Evolutionary conservation across 2,797 vertebrate species (phyloP).

Genomic region (Gymnodraco acuticeps): DNA sequence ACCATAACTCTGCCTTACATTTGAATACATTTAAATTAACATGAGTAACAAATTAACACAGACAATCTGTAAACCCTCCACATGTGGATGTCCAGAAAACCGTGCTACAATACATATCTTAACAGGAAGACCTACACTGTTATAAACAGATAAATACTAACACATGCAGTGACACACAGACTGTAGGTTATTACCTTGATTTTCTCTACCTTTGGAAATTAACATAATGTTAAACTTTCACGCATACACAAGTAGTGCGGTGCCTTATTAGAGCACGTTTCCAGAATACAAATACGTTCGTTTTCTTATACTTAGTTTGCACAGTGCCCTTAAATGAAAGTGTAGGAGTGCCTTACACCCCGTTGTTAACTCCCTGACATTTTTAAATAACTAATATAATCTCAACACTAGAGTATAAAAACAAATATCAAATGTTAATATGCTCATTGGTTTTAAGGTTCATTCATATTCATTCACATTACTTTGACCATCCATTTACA

Average conservation of each 20-base stretch:
- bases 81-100: slow-evolving; percentile 31
- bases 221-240: slow-evolving; percentile 62
- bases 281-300: slow-evolving; percentile 56
- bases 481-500: background rate
- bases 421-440: slow-evolving; percentile 32
- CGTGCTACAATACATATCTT: slow-evolving; percentile 32
- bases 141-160: slow-evolving; percentile 52
- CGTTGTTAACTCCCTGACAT: slow-evolving; percentile 38
- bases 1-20: slow-evolving; percentile 21
- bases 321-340: slow-evolving; percentile 51
- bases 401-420: slow-evolving; percentile 37
- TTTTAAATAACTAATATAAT: slow-evolving; percentile 27
- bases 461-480: background rate
- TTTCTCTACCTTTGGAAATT: slow-evolving; percentile 56
- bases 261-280: slow-evolving; percentile 44
- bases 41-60: slow-evolving; percentile 19
- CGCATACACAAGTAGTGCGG: slow-evolving; percentile 19
- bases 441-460: slow-evolving; percentile 1
- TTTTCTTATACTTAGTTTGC: slow-evolving; percentile 49
- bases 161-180: slow-evolving; percentile 61
- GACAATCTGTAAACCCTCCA: slow-evolving; percentile 35
- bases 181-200: slow-evolving; percentile 57
- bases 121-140: slow-evolving; percentile 29
- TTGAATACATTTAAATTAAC: slow-evolving; percentile 16
- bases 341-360: slow-evolving; percentile 35